Evolutionary conservation across 2,797 vertebrate genomes (phyloP).

Genomic region (Intellagama lesueurii): DNA sequence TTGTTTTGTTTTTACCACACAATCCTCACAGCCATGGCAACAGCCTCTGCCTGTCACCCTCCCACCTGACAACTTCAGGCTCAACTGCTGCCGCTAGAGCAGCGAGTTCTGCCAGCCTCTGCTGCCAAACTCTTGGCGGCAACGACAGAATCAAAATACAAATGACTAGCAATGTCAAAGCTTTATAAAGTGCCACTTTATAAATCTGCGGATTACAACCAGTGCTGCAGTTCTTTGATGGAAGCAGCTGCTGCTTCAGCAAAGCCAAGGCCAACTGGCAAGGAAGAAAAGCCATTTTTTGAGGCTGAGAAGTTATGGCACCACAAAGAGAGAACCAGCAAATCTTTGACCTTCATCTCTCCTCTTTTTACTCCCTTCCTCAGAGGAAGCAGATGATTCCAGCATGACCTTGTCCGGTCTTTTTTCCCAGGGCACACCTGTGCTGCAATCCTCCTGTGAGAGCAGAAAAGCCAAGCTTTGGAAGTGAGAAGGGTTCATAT

Average conservation of each 20-base stretch:
- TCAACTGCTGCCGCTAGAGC: neutral
- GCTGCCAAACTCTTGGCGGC: neutral
- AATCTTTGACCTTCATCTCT: constrained; percentile 38
- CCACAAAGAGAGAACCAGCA: neutral
- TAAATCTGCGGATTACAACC: neutral
- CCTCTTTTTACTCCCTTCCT: fast-evolving
- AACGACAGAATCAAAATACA: fast-evolving
- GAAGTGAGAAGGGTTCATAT: neutral
- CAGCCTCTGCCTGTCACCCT: neutral
- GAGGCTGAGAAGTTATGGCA: constrained; percentile 31
- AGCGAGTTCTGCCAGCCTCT: neutral
- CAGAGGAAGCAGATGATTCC: neutral
- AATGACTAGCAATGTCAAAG: neutral
- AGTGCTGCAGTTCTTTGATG: neutral
- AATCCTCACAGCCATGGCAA: neutral
- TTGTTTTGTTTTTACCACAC: neutral
- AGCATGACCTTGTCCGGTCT: neutral
- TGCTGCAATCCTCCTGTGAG: constrained; percentile 6
- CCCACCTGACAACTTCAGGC: neutral
- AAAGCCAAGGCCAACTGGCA: constrained; percentile 40
- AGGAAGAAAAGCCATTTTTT: constrained; percentile 36
- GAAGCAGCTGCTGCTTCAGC: constrained; percentile 8
- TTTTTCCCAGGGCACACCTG: neutral
- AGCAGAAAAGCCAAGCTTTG: constrained; percentile 7
- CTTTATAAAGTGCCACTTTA: constrained; percentile 40